Evolutionary conservation across 2,797 vertebrate species (phyloP).

Genomic region (Glossophaga mutica): DNA sequence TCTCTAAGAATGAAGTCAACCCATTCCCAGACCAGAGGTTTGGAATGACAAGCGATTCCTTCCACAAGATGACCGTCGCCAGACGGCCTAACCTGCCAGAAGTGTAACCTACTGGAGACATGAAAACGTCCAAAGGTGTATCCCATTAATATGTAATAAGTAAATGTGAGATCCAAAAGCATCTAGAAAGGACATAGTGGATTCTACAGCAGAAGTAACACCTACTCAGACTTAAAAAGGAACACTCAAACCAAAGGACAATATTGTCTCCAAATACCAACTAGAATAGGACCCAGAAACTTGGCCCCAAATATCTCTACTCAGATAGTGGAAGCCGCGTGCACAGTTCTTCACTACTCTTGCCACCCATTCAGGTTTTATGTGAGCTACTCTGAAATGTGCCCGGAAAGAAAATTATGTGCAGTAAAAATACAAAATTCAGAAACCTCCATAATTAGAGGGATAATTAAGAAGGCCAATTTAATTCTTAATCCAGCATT

Average conservation of each 20-base stretch:
- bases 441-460: neutral
- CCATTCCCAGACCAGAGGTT: conserved; percentile 70
- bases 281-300: neutral
- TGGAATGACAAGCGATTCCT: conserved; percentile 66
- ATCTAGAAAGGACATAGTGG: conserved; percentile 26
- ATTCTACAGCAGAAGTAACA: conserved; percentile 33
- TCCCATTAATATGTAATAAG: conserved; percentile 13
- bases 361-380: neutral
- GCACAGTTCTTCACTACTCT: neutral
- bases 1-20: conserved; percentile 65
- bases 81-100: conserved; percentile 63
- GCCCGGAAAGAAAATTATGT: neutral
- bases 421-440: neutral
- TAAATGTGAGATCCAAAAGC: conserved; percentile 40
- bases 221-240: neutral
- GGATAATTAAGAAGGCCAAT: neutral
- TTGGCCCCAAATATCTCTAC: neutral
- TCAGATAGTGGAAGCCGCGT: neutral
- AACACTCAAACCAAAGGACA: neutral
- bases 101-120: neutral
- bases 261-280: conserved; percentile 12
- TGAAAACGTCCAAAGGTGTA: conserved; percentile 23
- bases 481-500: neutral
- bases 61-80: conserved; percentile 45
- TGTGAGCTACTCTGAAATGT: conserved; percentile 33